Base-by-base conservation (phyloP, 1,140 invertebrate genomes). In the Stegodyphus mimosarum region DNA sequence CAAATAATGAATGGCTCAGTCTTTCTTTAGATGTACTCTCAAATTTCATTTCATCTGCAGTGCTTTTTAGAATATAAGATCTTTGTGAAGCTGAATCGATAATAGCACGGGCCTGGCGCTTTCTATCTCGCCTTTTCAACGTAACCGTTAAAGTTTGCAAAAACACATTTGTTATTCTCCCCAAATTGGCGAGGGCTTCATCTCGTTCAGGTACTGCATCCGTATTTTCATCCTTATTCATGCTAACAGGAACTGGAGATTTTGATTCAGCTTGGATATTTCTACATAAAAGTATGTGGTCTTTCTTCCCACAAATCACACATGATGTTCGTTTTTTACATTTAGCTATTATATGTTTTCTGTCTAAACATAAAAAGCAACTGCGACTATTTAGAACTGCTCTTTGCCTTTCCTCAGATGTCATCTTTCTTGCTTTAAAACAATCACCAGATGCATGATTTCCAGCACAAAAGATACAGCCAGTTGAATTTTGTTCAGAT, bases 121-220 rank as follows among this genome's bases (percentile, higher is more conserved):
- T 63, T 63, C 13, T 63, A 63, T 75, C 55, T 63, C 13, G 6
- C n/a, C 55, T 52, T 63, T 48, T 75, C 18, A 63, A 18, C 17
- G n/a, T 7, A 18, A 75, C 73, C 52, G 48, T 75, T 63, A 18
- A 75, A 48, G 53, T 75, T 63, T 75, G 73, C 53, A 75, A 49
- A 18, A 75, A 75, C 52, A 75, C 73, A 33, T 75, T 63, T 60
- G 52, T 7, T 18, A 52, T 33, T 75, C 48, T 60, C 7, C 7
- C n/a, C 55, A 75, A 63, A 63, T 75, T 75, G 55, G 73, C 15
- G n/a, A 75, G 52, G 17, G 73, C 15, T 11, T 49, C 18, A 75
- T 63, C n/a, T 60, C 18, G 52, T 9, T 33, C 10, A 17, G 17
- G 13, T 18, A 67, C 64, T 67, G 13, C 15, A 17, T 67, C 64